Evolutionary conservation across 2,113 vertebrate species (phyloP), one percentile per base, ranked within the genome.

Genomic region (Rattus rattus): DNA sequence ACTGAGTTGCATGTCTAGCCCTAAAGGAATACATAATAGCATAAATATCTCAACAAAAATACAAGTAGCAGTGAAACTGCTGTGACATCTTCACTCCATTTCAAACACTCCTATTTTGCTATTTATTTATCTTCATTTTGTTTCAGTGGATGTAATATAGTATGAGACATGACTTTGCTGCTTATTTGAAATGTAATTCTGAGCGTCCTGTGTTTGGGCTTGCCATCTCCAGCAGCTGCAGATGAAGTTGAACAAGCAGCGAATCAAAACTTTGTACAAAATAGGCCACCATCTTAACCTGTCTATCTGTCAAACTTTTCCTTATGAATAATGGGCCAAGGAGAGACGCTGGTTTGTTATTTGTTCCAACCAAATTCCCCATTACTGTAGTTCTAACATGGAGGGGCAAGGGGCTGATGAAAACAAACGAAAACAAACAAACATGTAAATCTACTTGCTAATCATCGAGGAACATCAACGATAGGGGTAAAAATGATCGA

Each of bases 101-200:
- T 70, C 20, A 88, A 94, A 86, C 56, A 89, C 19, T 33, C 8
- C 10, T 67, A 67, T 28, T 30, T 59, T 56, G 9, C 61, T 81
- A 80, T 90, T 87, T 88, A 91, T 33, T 85, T 90, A 79, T 30
- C 20, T 88, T 80, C 73, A 85, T 67, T 65, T 88, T 43, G 12
- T 11, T 5, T 90, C 36, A 91, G 3, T 30, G n/a, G 83, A 75
- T 85, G 85, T 95, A 92, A 86, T 69, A 83, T 5, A 75, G 11
- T 92, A 47, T 33, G 8, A 3, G 17, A 90, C 43, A 49, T 12
- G 11, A 1, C 80, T 91, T 59, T 91, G n/a, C 59, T 85, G 20
- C 49, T 90, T 63, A 81, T 72, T 26, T 90, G 30, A 90, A 95
- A 92, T 84, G 24, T 56, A 88, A 84, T 65, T 65, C 10, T 90